Base-by-base conservation (phyloP, 2,888 invertebrate species). In the Lasioglossum lativentre region DNA sequence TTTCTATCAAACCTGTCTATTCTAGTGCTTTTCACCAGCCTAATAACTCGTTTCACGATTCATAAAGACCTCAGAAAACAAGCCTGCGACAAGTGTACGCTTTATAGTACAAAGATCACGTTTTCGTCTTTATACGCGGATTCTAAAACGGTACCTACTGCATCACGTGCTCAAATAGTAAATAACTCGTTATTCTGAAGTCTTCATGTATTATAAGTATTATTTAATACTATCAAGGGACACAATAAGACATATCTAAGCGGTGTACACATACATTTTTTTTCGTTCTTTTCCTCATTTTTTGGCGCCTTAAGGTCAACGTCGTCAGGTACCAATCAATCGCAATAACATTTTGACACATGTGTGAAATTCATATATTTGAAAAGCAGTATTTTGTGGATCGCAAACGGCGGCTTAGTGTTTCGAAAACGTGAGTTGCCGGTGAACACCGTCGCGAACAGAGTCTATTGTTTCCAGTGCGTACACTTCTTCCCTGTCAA, bases 1-100 rank as follows among this genome's bases (percentile, higher is more conserved):
- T 95, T 95, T 95, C 94, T 95, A 95, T 95, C 94, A 95, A 95
- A 95, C 75, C 77, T 75, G 80, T 85, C 74, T 90, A 78, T 82
- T 90, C 40, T 66, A 83, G 68, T 83, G 87, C 73, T 75, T 63
- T 84, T 84, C 63, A 86, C 80, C 86, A 89, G 81, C 66, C 88
- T 83, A 85, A n/a, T 85, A 75, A 83, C n/a, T 56, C 70, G 83
- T 79, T 40, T 47, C 38, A 71, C 76, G 78, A 45, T 56, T 70
- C 78, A 86, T 79, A 77, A 80, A 82, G 80, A 87, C 77, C 76
- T 86, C 80, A 75, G 78, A 88, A 63, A 86, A 79, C 84, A 66
- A 66, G 14, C 47, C 30, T 42, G 75, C 47, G 19, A 68, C 52
- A 10, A 45, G 5, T 72, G 23, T 52, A 40, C 19, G 47, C 6